Percentiles rank a stretch among this genome's conserved stretches.
Conservation (phyloP, 1,140 invertebrate species). For the Tetragonula clypearis region DNA sequence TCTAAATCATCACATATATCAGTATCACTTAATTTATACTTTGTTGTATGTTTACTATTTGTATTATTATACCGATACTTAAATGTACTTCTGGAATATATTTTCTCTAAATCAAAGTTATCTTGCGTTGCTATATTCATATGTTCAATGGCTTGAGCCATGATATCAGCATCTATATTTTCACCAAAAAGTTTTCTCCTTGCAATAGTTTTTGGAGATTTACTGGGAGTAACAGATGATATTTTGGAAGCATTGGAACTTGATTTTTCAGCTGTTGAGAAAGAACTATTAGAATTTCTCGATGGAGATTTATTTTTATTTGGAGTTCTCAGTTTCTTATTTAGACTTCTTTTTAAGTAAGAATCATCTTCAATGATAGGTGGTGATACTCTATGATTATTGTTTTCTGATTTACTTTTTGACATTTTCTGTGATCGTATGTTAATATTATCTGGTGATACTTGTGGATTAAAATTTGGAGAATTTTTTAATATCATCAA, state of each 20-base stretch:
- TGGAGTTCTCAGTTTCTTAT: not conserved
- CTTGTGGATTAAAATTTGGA: not conserved
- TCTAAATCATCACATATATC: constrained; percentile 62
- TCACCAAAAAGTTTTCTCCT: constrained; percentile 52
- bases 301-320: not conserved
- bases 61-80: constrained; percentile 45
- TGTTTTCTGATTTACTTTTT: not conserved
- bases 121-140: constrained; percentile 71
- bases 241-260: constrained; percentile 14
- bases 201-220: not conserved
- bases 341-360: not conserved
- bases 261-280: not conserved
- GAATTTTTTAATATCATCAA: not conserved
- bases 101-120: constrained; percentile 71
- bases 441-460: not conserved
- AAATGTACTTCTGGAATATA: constrained; percentile 66
- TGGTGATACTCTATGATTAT: not conserved
- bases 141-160: constrained; percentile 64
- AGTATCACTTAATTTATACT: constrained; percentile 66
- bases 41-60: constrained; percentile 43
- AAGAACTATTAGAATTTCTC: not conserved
- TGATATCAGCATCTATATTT: constrained; percentile 19
- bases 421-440: not conserved
- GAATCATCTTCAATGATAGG: not conserved
- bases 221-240: not conserved